A percentile compares a stretch with the other conserved stretches of the same genome.
Evolutionary conservation across 2,113 vertebrate species (phyloP).

Genomic region (Brachypodius melanocephalos): DNA sequence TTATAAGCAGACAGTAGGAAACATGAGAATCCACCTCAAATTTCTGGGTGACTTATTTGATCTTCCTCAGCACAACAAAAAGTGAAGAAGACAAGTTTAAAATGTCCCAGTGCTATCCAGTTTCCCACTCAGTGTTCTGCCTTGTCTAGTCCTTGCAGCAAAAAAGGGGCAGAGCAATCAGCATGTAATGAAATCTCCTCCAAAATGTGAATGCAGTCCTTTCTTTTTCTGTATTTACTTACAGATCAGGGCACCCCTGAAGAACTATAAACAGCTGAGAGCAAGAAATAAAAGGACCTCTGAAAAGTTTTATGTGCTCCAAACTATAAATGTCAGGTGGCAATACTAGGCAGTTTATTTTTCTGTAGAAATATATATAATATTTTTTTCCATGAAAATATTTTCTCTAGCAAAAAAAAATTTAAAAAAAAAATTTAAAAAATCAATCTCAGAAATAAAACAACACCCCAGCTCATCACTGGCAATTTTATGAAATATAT

Average conservation of each 20-base stretch:
- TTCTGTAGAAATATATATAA: neutral
- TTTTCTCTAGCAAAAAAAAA: neutral
- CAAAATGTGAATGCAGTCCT: constrained; percentile 9
- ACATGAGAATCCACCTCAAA: neutral
- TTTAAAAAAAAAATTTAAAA: neutral
- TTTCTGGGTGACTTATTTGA: neutral
- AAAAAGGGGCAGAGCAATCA: constrained; percentile 25
- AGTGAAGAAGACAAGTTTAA: neutral
- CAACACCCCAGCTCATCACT: neutral
- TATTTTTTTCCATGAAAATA: neutral
- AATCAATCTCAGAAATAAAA: neutral
- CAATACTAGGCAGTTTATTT: constrained; percentile 43
- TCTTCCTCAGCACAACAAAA: neutral
- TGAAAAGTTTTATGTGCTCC: constrained; percentile 37
- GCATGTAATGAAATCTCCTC: constrained; percentile 21
- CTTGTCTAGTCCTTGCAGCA: neutral
- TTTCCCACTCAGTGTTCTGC: neutral
- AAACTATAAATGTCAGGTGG: constrained; percentile 33
- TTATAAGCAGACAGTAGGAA: neutral
- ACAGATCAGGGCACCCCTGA: constrained; percentile 7
- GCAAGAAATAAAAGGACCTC: constrained; percentile 44
- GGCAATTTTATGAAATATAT: constrained; percentile 13
- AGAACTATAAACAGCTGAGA: constrained; percentile 30
- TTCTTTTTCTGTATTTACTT: constrained; percentile 39
- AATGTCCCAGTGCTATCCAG: neutral